Conservation (phyloP, 2,113 vertebrate species). For the Siphamia tubifer region DNA sequence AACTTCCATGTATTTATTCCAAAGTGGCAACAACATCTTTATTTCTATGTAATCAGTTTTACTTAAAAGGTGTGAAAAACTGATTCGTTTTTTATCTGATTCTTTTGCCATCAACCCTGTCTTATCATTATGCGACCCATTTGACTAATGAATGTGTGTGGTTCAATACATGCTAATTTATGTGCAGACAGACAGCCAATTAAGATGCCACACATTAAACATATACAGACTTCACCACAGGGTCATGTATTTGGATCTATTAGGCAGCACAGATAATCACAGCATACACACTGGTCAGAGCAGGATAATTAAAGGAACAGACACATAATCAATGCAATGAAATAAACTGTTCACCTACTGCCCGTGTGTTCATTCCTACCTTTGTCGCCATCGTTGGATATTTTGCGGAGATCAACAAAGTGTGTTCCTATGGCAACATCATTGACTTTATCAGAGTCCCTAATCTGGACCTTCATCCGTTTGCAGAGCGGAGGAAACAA, state of each 20-base stretch:
- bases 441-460: slow-evolving; percentile 97
- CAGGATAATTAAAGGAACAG: slow-evolving; percentile 7
- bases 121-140: neutral
- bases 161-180: slow-evolving; percentile 9
- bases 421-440: slow-evolving; percentile 97
- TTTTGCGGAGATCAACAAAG: slow-evolving; percentile 93
- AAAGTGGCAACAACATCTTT: too few species aligned
- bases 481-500: slow-evolving; percentile 96
- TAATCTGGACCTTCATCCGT: slow-evolving; percentile 93
- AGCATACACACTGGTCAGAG: neutral
- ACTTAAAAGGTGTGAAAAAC: too few species aligned
- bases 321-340: slow-evolving; percentile 23
- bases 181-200: neutral
- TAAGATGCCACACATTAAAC: neutral
- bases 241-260: slow-evolving; percentile 2
- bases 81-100: too few species aligned
- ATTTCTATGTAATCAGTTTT: too few species aligned
- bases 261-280: slow-evolving; percentile 14
- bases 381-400: slow-evolving; percentile 98
- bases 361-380: slow-evolving; percentile 72
- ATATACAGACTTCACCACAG: neutral
- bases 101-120: too few species aligned
- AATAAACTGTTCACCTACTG: neutral
- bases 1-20: too few species aligned
- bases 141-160: neutral